phyloP scores from a whole-genome alignment of 2,797 vertebrate species.

The Sebastiscus tertius region DNA sequence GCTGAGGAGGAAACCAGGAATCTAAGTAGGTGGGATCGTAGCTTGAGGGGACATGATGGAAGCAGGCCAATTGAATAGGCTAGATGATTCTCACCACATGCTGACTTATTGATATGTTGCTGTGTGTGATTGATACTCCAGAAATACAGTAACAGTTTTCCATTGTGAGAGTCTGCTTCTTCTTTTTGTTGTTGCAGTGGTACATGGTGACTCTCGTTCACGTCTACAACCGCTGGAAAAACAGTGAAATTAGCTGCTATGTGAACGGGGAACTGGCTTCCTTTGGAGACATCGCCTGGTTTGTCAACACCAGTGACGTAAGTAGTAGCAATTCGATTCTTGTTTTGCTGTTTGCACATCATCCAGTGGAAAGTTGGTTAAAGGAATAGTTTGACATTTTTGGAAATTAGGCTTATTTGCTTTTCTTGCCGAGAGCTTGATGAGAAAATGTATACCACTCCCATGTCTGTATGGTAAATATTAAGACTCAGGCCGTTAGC shows the following conservation, averaged over 20 bases:
- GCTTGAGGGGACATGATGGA: conserved; percentile 41
- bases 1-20: conserved; percentile 27
- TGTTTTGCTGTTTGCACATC: background rate
- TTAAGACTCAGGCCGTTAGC: background rate
- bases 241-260: conserved; percentile 96
- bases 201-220: conserved; percentile 99
- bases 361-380: background rate
- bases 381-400: background rate
- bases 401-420: background rate
- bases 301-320: conserved; percentile 97
- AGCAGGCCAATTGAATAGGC: conserved; percentile 33
- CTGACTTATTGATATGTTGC: conserved; percentile 4
- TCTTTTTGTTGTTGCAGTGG: conserved; percentile 85
- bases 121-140: background rate
- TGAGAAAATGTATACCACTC: background rate
- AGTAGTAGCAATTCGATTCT: conserved; percentile 69
- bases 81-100: background rate
- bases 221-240: conserved; percentile 98
- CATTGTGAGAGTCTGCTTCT: background rate
- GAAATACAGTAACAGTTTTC: background rate
- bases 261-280: conserved; percentile 97
- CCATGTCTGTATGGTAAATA: background rate
- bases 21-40: conserved; percentile 51
- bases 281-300: conserved; percentile 96
- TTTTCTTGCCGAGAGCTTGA: background rate